Conservation (phyloP, 2,797 vertebrate species). For the Babyrousa celebensis region DNA sequence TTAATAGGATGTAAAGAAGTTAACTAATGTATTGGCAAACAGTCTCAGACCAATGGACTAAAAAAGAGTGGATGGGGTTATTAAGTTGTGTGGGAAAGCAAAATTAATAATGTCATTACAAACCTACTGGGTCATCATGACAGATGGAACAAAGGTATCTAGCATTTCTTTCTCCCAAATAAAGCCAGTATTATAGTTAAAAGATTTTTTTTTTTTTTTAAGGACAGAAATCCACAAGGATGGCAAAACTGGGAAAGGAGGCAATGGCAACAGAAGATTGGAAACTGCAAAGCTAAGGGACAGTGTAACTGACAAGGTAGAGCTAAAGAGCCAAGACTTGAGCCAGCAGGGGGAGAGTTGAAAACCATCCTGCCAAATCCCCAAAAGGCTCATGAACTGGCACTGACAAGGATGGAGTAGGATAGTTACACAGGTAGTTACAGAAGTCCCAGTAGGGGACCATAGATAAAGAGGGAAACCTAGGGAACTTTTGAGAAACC, state of each 20-base stretch:
- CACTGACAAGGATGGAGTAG: too few relatives aligned
- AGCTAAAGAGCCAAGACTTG: neutral
- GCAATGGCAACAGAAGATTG: neutral
- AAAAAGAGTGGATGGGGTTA: neutral
- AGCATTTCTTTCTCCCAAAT: constrained; percentile 11
- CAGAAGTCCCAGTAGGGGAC: too few relatives aligned
- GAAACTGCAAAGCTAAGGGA: neutral
- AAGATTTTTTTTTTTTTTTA: constrained; percentile 14
- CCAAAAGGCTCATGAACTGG: neutral
- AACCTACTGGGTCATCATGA: neutral
- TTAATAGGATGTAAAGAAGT: constrained; percentile 5
- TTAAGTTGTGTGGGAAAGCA: constrained; percentile 2
- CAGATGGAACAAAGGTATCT: neutral
- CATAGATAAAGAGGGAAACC: too few relatives aligned
- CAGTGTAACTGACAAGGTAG: accelerated
- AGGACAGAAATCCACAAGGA: neutral
- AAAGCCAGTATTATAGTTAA: neutral
- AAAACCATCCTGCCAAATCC: neutral
- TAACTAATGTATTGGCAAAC: neutral
- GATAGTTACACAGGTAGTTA: too few relatives aligned
- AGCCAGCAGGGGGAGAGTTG: accelerated
- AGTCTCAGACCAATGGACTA: neutral
- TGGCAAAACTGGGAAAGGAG: neutral
- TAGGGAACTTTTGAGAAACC: too few relatives aligned
- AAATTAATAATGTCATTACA: constrained; percentile 44